Evolutionary conservation across 30 jellyfish, hydroid and myxozoan genomes (phyloP), one percentile per base, ranked within the genome.

Genomic region (Aurelia aurita complex sp. Pacific): DNA sequence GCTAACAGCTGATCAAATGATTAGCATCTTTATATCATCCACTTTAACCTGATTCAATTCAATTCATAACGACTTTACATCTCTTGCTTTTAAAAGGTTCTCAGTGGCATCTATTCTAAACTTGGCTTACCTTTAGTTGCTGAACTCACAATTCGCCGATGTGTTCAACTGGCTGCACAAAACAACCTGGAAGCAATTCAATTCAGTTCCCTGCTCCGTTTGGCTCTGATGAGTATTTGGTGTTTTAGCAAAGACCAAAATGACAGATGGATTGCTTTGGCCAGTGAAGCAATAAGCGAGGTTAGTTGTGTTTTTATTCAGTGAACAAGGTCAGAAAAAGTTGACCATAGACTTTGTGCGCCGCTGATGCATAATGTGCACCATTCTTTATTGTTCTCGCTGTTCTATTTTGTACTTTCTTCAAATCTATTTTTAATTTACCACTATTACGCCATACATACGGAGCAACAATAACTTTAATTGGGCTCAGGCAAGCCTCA

Each of bases 191-290:
- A 69, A 57, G 43, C 73, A 10, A 5, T 35, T 33, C 76, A 81
- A 13, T 69, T 23, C 77, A 81, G 62, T 35, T 81, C 77, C 9
- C 43, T 81, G 7, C 68, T 77, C 19, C 74, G 79, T 34, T 64
- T 84, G 69, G 76, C 81, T 23, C 34, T 84, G 69, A 18, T 75
- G 64, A 73, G 87, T 69, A 73, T 84, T 17, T 19, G 42, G 29
- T 84, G 93, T 68, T 73, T 33, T 67, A 60, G 67, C 76, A 84
- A 84, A 74, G 93, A 84, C 76, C 50, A 40, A 29, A 84, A 64
- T n/a, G 93, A 84, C 52, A 62, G 77, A 62, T 84, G 93, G 93
- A 53, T 84, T 64, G 35, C 76, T 17, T 72, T 84, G 67, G 93
- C 93, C 40, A 18, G 63, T 15, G 93, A 84, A 51, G 93, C 93